Evolutionary conservation across 2,888 invertebrate species (phyloP), one percentile per base, ranked within the genome.

Genomic region (Apodemia mormo): DNA sequence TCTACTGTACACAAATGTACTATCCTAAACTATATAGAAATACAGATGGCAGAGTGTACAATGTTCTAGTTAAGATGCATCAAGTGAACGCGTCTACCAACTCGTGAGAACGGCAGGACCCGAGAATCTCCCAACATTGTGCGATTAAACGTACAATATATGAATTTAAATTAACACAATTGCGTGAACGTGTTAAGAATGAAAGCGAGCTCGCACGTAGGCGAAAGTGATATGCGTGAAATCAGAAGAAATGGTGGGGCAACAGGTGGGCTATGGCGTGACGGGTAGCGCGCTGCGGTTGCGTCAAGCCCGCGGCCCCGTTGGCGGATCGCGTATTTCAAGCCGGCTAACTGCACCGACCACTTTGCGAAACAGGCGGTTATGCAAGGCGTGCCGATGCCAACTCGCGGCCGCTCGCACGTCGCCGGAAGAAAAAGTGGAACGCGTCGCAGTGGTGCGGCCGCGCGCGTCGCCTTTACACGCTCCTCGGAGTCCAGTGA

Each of bases 301-400:
- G 72, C 72, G 77, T 67, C 67, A 52, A 67, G 49, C 73, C 75
- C 79, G 80, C 85, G 88, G 86, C 85, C 86, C 85, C 83, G 85
- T 87, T 86, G 86, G 87, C 87, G 83, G 84, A 82, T 83, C 80
- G 89, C 90, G 87, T 92, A 92, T 91, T 92, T 92, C 88, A 90
- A 90, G 90, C 90, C 86, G 83, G 82, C 84, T 83, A 85, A 87
- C 89, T 91, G 90, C 92, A 89, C 83, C 88, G 87, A 84, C 82
- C 86, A 87, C 87, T 93, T 93, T 93, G 92, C 93, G 93, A 92
- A 92, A 93, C 89, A 86, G 85, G 81, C 84, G 87, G 92, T 93
- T 92, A 92, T 92, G 92, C 92, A 92, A 92, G 92, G 89, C 88
- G 87, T 82, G 88, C 87, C 89, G 90, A 88, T 93, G 93, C 93